A percentile compares a stretch with the other conserved stretches of the same genome.
These are phyloP conservation scores for Campoplex nolae DNA, from an alignment of 2,888 invertebrate genomes.

Conservation along the genomic window DNA sequence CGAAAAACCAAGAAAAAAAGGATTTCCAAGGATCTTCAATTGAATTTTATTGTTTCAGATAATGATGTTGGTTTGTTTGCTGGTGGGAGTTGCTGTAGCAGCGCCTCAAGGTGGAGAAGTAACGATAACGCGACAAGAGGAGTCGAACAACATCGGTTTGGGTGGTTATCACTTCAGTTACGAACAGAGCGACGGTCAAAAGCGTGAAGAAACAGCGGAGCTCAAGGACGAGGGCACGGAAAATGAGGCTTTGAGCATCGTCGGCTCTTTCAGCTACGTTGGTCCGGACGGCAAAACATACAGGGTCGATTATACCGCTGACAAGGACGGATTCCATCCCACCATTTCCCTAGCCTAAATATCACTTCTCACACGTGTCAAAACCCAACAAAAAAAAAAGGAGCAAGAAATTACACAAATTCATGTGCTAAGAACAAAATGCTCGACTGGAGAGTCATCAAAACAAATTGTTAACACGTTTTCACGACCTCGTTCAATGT, in stretches of 20 bases:
- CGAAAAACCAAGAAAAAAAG: not conserved
- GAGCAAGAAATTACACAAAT: not conserved
- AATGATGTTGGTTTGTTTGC: conserved; percentile 61
- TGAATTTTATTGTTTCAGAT: conserved; percentile 55
- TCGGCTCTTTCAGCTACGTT: conserved; percentile 80
- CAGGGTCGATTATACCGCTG: conserved; percentile 82
- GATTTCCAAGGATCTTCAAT: not conserved
- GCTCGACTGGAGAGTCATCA: not conserved
- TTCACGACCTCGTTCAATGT: conserved; percentile 4
- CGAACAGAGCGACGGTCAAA: conserved; percentile 83
- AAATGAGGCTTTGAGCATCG: conserved; percentile 80
- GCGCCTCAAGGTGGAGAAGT: conserved; percentile 80
- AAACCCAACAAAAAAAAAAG: not conserved
- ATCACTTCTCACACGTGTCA: conserved; percentile 37
- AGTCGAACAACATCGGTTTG: conserved; percentile 82
- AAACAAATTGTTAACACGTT: not conserved
- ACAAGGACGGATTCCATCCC: conserved; percentile 82
- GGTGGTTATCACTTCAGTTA: conserved; percentile 83
- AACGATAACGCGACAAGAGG: conserved; percentile 81
- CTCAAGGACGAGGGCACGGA: conserved; percentile 82
- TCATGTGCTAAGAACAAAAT: not conserved
- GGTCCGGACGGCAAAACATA: conserved; percentile 82
- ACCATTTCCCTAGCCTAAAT: conserved; percentile 79
- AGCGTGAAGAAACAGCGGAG: conserved; percentile 82
- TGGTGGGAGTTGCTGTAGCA: conserved; percentile 74